Conservation (phyloP, 1,140 invertebrate species). For the Pogonognathellus flavescens region DNA sequence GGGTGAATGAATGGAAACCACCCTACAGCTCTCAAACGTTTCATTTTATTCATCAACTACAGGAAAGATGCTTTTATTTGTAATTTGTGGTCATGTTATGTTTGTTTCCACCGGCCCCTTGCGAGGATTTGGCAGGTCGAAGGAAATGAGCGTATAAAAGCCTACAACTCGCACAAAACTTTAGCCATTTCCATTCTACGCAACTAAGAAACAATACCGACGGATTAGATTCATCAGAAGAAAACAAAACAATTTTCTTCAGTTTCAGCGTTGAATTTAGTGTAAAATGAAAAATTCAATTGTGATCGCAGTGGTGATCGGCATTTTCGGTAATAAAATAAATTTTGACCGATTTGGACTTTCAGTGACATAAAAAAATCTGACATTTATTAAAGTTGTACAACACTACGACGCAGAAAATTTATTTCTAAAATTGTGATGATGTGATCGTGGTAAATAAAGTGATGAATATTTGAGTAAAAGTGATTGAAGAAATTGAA, state of each 20-base stretch:
- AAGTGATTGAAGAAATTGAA: not conserved
- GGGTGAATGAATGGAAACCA: not conserved
- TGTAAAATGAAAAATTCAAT: not conserved
- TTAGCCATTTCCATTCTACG: not conserved
- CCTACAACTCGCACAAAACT: not conserved
- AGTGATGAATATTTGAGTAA: not conserved
- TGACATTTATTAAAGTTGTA: too few relatives aligned
- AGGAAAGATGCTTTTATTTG: conserved; percentile 43
- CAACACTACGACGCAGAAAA: too few relatives aligned
- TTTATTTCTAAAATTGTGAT: not conserved
- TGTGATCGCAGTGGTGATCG: not conserved
- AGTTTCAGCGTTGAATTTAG: not conserved
- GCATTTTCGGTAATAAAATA: conserved; percentile 20
- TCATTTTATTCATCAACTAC: conserved; percentile 4
- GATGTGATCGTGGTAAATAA: not conserved
- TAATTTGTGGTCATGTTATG: conserved; percentile 10
- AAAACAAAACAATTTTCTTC: not conserved
- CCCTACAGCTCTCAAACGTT: not conserved
- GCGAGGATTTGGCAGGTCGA: too few relatives aligned
- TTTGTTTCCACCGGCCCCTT: not conserved
- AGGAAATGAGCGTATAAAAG: conserved; percentile 31
- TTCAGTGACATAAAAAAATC: too few relatives aligned
- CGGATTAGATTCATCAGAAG: not conserved
- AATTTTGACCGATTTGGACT: too few relatives aligned
- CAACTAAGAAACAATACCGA: not conserved